phyloP scores from a whole-genome alignment of 2,113 vertebrate species.

The Pseudopipra pipra region DNA sequence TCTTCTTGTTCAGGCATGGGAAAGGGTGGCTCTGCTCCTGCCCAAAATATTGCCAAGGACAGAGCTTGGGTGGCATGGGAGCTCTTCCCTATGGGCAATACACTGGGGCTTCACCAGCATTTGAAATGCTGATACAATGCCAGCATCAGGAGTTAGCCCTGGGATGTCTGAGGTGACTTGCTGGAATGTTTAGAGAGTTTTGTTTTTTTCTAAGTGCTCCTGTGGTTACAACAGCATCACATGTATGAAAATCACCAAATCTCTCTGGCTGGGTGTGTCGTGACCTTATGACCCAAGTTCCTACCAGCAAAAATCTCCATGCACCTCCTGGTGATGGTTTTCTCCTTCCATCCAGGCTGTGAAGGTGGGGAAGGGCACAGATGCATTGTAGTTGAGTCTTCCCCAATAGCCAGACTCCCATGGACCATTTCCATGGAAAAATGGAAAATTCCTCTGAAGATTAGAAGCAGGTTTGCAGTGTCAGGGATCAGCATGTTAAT shows the following conservation, averaged over 20 bases:
- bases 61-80: background rate
- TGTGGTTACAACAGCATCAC: slow-evolving; percentile 7
- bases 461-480: slow-evolving; percentile 16
- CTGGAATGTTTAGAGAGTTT: slow-evolving; percentile 49
- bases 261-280: rapidly evolving
- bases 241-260: slow-evolving; percentile 25
- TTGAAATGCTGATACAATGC: background rate
- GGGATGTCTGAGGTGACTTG: slow-evolving; percentile 8
- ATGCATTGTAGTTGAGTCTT: background rate
- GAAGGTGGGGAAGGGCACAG: background rate
- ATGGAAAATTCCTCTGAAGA: slow-evolving; percentile 26
- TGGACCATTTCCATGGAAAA: slow-evolving; percentile 18
- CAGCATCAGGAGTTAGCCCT: slow-evolving; percentile 33
- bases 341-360: background rate
- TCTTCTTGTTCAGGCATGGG: background rate
- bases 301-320: background rate
- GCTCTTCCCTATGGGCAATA: rapidly evolving
- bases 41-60: background rate
- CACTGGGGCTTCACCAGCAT: background rate
- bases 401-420: background rate
- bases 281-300: background rate
- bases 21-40: background rate
- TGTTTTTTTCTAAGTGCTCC: slow-evolving; percentile 26
- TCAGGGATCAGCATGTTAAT: background rate
- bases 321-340: background rate